phyloP scores from a whole-genome alignment of 2,113 vertebrate species.

The Amblyornis subalaris region DNA sequence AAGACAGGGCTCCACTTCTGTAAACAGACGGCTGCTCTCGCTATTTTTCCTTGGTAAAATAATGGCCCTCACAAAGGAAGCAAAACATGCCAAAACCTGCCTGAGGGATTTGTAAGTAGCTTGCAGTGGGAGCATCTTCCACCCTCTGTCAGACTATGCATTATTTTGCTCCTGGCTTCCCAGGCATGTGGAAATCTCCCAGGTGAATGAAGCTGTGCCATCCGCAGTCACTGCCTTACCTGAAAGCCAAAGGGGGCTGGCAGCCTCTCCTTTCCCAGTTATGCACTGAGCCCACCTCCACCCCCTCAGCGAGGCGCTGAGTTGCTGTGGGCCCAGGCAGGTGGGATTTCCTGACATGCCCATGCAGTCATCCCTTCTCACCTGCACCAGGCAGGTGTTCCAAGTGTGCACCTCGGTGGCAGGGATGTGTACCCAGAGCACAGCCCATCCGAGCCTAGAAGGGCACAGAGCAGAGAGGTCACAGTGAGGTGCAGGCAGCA shows the following conservation, averaged over 20 bases:
- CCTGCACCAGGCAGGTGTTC: not conserved
- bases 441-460: not conserved
- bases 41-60: not conserved
- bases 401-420: rapidly evolving
- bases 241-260: not conserved
- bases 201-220: not conserved
- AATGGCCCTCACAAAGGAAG: not conserved
- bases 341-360: not conserved
- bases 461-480: not conserved
- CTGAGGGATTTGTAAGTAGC: not conserved
- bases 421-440: not conserved
- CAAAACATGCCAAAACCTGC: not conserved
- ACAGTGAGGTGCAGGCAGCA: not conserved
- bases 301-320: not conserved
- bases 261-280: not conserved
- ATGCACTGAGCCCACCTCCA: not conserved
- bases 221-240: not conserved
- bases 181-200: not conserved
- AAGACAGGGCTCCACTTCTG: not conserved
- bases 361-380: not conserved
- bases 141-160: not conserved
- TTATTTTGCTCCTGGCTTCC: not conserved
- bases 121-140: not conserved
- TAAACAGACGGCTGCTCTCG: not conserved
- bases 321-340: not conserved